Evolutionary conservation across 2,888 invertebrate genomes (phyloP), one percentile per base, ranked within the genome.

Genomic region (Adelphocoris suturalis): DNA sequence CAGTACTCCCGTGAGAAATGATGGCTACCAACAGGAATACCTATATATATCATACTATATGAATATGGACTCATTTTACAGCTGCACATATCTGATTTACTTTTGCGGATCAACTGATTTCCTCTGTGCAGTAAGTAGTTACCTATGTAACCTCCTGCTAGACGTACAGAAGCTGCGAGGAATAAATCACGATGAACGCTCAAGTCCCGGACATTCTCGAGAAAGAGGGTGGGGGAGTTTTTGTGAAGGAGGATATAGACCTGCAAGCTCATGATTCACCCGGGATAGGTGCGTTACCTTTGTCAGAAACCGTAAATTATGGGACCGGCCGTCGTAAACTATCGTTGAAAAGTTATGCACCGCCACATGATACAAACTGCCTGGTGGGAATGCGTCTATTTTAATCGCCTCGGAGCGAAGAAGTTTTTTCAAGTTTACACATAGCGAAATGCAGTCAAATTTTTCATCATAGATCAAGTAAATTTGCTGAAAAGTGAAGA

Each of bases 221-320:
- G 16, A n/a, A 16, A 57, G n/a, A 52, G 16, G 52, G 14, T 13
- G 68, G 61, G 61, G 61, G 68, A 68, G 68, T 68, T 68, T 68
- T 68, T 23, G 68, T 68, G 23, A 23, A 3, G 57, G 16, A 57
- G 57, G n/a, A 57, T 57, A 57, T n/a, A 57, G 57, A 5, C 68
- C 27, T 68, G n/a, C 23, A 68, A 23, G 68, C 68, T 68, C 68
- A 68, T 68, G 68, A 68, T 68, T 68, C 68, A 68, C 23, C 27
- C 68, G 78, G 46, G 46, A 78, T 46, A 37, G 37, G 37, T 37
- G 5, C 46, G 47, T 78, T 78, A 46, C 37, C 78, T 37, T 78
- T 78, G 78, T 78, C 78, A 78, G 78, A 78, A 68, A 78, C 78
- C 78, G 78, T 78, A 78, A 78, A 78, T 78, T 78, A 78, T 47